Conservation (phyloP, 2,797 vertebrate genomes). For the Adelosebastes latens region DNA sequence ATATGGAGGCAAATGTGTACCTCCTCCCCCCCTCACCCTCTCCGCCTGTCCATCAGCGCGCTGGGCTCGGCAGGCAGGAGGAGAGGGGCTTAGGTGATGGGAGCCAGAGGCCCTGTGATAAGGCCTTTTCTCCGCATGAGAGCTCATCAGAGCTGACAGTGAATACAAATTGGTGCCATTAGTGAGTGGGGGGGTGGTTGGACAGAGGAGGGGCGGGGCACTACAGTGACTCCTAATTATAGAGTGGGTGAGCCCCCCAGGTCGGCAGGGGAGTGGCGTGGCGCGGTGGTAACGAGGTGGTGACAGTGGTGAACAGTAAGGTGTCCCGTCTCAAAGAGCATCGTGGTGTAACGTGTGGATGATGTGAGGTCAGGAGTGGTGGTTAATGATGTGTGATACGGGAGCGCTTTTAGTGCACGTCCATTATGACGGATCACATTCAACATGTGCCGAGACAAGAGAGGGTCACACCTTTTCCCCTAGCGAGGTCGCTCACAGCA, state of each 20-base stretch:
- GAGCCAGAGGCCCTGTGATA: slow-evolving; percentile 77
- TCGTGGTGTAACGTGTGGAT: slow-evolving; percentile 22
- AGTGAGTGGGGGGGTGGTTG: slow-evolving; percentile 27
- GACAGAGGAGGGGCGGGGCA: slow-evolving; percentile 32
- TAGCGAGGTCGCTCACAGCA: slow-evolving; percentile 39
- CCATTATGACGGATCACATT: slow-evolving; percentile 61
- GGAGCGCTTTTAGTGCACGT: slow-evolving; percentile 22
- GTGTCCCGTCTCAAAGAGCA: slow-evolving; percentile 43
- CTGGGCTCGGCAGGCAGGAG: slow-evolving; percentile 57
- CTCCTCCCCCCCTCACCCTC: not conserved
- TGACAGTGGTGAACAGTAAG: slow-evolving; percentile 57
- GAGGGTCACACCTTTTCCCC: slow-evolving; percentile 49
- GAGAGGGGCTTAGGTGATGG: slow-evolving; percentile 69
- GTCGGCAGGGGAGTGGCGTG: slow-evolving; percentile 40
- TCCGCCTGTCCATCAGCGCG: slow-evolving; percentile 66
- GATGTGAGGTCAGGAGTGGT: slow-evolving; percentile 20
- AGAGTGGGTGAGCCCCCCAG: slow-evolving; percentile 56
- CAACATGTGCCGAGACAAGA: slow-evolving; percentile 51
- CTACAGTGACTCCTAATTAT: slow-evolving; percentile 75
- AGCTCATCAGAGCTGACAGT: slow-evolving; percentile 80
- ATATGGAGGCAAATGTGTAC: slow-evolving; percentile 47
- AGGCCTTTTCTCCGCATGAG: slow-evolving; percentile 76
- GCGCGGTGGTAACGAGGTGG: slow-evolving; percentile 61
- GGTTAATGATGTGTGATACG: slow-evolving; percentile 63
- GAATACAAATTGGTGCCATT: slow-evolving; percentile 84